These are phyloP conservation scores for Drosophila niveifrons DNA, from an alignment of 2,888 invertebrate genomes.

Conservation along the genomic window DNA sequence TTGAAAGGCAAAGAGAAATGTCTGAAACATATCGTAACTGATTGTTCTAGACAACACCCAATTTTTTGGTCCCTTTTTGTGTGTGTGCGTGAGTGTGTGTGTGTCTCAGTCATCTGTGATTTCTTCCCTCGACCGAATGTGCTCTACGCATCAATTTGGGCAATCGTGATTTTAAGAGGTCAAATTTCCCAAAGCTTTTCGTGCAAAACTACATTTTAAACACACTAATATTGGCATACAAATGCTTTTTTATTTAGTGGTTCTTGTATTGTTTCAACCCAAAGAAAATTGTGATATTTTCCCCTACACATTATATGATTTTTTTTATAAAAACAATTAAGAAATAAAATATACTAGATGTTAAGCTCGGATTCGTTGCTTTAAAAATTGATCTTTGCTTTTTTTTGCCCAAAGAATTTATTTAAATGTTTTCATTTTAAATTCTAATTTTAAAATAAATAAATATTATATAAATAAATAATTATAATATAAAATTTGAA, in stretches of 20 bases:
- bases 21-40: slow-evolving; percentile 22
- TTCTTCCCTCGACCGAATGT: neutral
- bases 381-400: too few species aligned
- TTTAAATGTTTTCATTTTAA: too few species aligned
- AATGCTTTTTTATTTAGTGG: neutral
- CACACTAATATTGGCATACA: neutral
- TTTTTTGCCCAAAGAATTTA: too few species aligned
- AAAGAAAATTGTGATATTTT: too few species aligned
- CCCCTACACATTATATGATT: too few species aligned
- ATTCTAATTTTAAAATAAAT: too few species aligned
- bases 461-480: too few species aligned
- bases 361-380: too few species aligned
- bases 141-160: neutral
- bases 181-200: neutral
- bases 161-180: neutral
- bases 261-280: too few species aligned
- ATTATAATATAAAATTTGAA: too few species aligned
- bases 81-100: neutral
- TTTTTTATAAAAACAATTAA: too few species aligned
- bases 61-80: slow-evolving; percentile 6
- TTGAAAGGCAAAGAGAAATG: slow-evolving; percentile 26
- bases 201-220: neutral
- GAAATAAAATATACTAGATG: too few species aligned
- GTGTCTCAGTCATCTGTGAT: neutral
- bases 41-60: slow-evolving; percentile 1